These are phyloP conservation scores for Melanocharis versteri DNA, from an alignment of 2,113 vertebrate genomes.

Conservation along the genomic window DNA sequence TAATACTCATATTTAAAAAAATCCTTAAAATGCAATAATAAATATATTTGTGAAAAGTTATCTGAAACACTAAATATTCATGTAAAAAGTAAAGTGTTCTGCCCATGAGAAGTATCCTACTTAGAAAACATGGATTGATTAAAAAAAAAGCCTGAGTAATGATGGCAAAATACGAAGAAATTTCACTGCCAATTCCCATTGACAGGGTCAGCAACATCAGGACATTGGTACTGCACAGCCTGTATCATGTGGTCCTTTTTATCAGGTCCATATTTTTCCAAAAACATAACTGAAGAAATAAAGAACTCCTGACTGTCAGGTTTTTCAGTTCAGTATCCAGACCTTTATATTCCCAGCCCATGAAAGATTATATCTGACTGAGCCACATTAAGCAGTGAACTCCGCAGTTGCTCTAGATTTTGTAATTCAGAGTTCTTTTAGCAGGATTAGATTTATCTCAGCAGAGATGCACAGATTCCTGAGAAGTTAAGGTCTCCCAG, in stretches of 20 bases:
- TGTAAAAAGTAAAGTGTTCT: not conserved
- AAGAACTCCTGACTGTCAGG: not conserved
- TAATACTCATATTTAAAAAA: not conserved
- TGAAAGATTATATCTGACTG: not conserved
- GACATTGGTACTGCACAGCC: not conserved
- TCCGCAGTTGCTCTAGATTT: slow-evolving; percentile 37
- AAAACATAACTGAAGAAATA: not conserved
- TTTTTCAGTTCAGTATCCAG: not conserved
- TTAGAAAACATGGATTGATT: not conserved
- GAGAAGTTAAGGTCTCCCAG: slow-evolving; percentile 35
- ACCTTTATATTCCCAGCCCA: not conserved
- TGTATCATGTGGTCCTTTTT: not conserved
- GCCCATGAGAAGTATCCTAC: not conserved
- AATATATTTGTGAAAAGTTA: not conserved
- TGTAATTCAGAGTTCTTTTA: slow-evolving; percentile 38
- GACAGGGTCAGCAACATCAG: fast-evolving
- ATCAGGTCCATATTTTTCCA: not conserved
- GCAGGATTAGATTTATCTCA: slow-evolving; percentile 62
- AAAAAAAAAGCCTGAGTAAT: not conserved
- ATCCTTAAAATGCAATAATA: not conserved
- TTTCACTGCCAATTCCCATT: not conserved
- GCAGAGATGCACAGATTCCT: slow-evolving; percentile 45
- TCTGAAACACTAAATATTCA: not conserved
- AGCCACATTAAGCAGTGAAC: slow-evolving; percentile 29
- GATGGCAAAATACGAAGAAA: not conserved